Evolutionary conservation across 2,797 vertebrate genomes (phyloP), one percentile per base, ranked within the genome.

Genomic region (Enteromius anoplus): DNA sequence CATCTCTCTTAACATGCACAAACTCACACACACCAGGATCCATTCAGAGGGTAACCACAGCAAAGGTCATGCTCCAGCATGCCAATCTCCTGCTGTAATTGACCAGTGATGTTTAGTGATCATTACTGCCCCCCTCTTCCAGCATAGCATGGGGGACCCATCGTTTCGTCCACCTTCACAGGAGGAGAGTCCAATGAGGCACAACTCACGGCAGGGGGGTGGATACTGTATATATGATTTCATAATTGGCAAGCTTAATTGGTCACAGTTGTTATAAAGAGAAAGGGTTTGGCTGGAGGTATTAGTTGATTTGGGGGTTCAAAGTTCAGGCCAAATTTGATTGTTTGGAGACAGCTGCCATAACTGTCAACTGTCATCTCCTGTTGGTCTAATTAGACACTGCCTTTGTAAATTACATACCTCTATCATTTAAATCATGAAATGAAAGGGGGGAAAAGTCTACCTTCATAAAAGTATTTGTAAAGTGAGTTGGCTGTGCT

Each of bases 51-150:
- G 78, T 79, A 80, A 91, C 90, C 89, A 89, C 87, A 90, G 89
- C 87, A 93, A 94, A 94, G 93, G 92, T 94, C 92, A 92, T 69
- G 55, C 75, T 83, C 82, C 88, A 87, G 58, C 88, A 87, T 88
- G 81, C 89, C 91, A 91, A 85, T 92, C 92, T 92, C 90, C 91
- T 87, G 87, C 93, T 91, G 92, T 90, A 93, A 90, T 85, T 91
- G 91, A 91, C 88, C 91, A 88, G 86, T 81, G 89, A 92, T 91
- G 89, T 93, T 94, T 91, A 94, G 92, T 89, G 92, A 90, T 92
- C 91, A 94, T 94, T 92, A 94, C 90, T 89, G 90, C 82, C 85
- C 84, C 65, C 73, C 86, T 81, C 87, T 82, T 89, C 84, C 88
- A 88, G 87, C 90, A 75, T 89, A 83, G 90, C 87, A 85, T 91